These are phyloP conservation scores for Meloidogyne chitwoodi DNA, from an alignment of 1,140 invertebrate genomes.

Conservation along the genomic window DNA sequence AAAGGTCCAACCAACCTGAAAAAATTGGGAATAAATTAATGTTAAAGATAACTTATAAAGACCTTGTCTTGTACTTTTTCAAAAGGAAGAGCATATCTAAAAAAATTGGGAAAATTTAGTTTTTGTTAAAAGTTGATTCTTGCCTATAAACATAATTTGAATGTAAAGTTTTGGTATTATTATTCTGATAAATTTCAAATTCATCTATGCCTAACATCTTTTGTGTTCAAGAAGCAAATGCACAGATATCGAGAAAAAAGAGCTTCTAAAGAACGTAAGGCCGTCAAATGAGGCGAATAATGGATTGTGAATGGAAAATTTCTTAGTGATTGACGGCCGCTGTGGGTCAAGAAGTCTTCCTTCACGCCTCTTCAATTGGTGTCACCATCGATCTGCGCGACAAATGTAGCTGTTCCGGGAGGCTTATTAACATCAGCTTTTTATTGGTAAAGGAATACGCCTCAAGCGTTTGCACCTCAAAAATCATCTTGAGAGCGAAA, in stretches of 20 bases:
- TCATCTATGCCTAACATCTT: constrained; percentile 35
- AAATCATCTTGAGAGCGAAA: neutral
- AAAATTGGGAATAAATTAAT: neutral
- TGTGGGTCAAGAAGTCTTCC: neutral
- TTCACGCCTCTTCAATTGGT: neutral
- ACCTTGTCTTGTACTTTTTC: neutral
- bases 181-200: constrained; percentile 48
- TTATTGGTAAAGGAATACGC: neutral
- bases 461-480: neutral
- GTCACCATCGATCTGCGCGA: neutral
- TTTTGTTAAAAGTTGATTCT: constrained; percentile 8
- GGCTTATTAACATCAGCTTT: neutral
- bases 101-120: constrained; percentile 1
- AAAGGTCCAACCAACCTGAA: neutral
- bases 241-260: neutral
- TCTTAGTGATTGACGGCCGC: neutral
- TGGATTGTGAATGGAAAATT: neutral
- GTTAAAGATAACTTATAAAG: no score
- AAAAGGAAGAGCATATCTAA: constrained; percentile 34
- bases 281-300: neutral
- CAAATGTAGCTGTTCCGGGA: neutral
- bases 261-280: neutral
- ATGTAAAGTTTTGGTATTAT: constrained; percentile 38
- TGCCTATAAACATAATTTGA: constrained; percentile 50
- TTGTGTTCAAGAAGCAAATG: neutral